A percentile compares a stretch with the other conserved stretches of the same genome.
phyloP scores from a whole-genome alignment of 2,797 vertebrate species.

The Falco concolor region DNA sequence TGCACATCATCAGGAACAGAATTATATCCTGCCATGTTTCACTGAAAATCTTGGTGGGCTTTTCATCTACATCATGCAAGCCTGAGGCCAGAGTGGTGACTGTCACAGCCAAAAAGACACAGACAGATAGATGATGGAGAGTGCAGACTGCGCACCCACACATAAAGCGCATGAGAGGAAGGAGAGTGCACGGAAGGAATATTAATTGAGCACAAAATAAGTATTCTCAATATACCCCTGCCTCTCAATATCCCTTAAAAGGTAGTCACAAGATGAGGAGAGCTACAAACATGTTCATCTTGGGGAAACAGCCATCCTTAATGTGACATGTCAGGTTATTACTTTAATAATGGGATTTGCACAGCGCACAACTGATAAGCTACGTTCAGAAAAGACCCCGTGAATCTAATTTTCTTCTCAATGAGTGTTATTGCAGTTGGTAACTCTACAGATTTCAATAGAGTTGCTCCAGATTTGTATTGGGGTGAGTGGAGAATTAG shows the following conservation, averaged over 20 bases:
- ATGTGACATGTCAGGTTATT: constrained; percentile 38
- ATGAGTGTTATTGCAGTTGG: constrained; percentile 19
- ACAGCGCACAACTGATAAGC: neutral
- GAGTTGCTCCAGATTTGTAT: constrained; percentile 42
- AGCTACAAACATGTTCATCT: constrained; percentile 36
- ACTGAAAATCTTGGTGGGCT: neutral
- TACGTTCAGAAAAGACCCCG: constrained; percentile 10
- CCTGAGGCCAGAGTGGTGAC: constrained; percentile 41
- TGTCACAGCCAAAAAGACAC: constrained; percentile 56
- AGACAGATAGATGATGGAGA: constrained; percentile 69
- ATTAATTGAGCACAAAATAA: constrained; percentile 60
- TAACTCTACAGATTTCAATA: constrained; percentile 38
- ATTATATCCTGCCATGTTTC: neutral
- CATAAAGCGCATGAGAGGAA: constrained; percentile 59
- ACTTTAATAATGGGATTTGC: constrained; percentile 58
- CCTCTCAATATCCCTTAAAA: neutral
- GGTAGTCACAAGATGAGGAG: constrained; percentile 29
- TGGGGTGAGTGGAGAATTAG: constrained; percentile 30
- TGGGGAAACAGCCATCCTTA: constrained; percentile 32
- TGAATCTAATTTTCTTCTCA: constrained; percentile 64
- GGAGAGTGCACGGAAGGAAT: constrained; percentile 52
- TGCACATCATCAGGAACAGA: neutral
- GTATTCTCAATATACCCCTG: constrained; percentile 36
- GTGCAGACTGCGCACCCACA: constrained; percentile 61
- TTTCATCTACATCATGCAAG: neutral